phyloP scores from a whole-genome alignment of 2,113 vertebrate species.

The Sphaerodactylus townsendi region DNA sequence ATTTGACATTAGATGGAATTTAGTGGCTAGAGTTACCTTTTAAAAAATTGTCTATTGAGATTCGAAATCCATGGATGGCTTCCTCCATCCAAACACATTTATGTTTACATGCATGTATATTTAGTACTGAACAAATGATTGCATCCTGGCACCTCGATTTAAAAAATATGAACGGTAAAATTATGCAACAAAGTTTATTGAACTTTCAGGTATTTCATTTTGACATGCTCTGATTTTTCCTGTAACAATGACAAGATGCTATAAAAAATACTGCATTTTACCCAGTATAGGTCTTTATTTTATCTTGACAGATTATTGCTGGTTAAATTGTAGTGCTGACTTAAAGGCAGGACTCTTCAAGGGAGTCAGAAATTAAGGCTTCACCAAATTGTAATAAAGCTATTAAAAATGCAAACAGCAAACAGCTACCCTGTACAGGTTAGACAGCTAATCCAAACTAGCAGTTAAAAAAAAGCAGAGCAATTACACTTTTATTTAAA shows the following conservation, averaged over 20 bases:
- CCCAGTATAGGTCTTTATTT: conserved; percentile 77
- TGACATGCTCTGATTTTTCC: conserved; percentile 76
- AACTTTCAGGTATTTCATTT: conserved; percentile 81
- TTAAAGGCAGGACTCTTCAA: conserved; percentile 84
- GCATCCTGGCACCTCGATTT: conserved; percentile 65
- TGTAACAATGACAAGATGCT: conserved; percentile 80
- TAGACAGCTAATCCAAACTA: conserved; percentile 89
- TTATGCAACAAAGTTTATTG: conserved; percentile 81
- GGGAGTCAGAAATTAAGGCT: conserved; percentile 84
- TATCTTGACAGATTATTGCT: conserved; percentile 83
- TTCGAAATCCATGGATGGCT: conserved; percentile 57
- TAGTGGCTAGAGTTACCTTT: conserved; percentile 15
- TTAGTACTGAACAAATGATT: conserved; percentile 60
- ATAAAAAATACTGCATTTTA: conserved; percentile 75
- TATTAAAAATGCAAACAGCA: conserved; percentile 89
- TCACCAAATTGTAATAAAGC: conserved; percentile 87
- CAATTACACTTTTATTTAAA: conserved; percentile 91
- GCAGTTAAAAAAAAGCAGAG: conserved; percentile 83
- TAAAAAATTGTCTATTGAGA: conserved; percentile 53
- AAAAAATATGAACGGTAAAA: conserved; percentile 72
- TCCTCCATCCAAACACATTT: conserved; percentile 58
- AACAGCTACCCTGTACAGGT: conserved; percentile 83
- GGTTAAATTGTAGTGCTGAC: conserved; percentile 83
- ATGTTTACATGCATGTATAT: conserved; percentile 42
- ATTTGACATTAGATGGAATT: not conserved